A percentile compares a stretch with the other conserved stretches of the same genome.
Conservation (phyloP, 2,888 invertebrate species). For the Aphodius granarius region DNA sequence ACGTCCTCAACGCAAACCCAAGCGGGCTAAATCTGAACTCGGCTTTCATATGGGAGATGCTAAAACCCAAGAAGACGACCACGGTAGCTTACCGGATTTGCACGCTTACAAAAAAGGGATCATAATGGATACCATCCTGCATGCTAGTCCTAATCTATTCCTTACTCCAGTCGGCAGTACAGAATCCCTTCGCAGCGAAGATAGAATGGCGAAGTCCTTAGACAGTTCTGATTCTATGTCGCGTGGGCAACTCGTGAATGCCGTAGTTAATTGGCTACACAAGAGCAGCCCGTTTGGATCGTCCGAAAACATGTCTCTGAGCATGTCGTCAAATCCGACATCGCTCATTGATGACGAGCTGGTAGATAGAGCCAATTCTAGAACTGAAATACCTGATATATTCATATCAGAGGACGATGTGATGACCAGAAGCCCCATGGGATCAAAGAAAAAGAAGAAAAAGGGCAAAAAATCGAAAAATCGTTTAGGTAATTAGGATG, state of each 20-base stretch:
- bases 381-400: constrained; percentile 41
- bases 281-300: constrained; percentile 47
- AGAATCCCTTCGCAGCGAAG: constrained; percentile 43
- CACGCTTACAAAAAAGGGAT: constrained; percentile 41
- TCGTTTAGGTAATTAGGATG: constrained; percentile 38
- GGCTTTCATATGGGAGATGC: constrained; percentile 40
- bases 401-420: constrained; percentile 39
- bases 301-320: constrained; percentile 36
- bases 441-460: constrained; percentile 17
- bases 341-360: constrained; percentile 42
- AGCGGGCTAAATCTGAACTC: constrained; percentile 49
- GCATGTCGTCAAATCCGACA: constrained; percentile 33
- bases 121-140: constrained; percentile 45
- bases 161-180: constrained; percentile 41
- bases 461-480: constrained; percentile 22
- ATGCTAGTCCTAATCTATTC: constrained; percentile 46
- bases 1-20: constrained; percentile 40
- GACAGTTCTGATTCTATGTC: constrained; percentile 46
- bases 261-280: constrained; percentile 51
- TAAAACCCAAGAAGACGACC: constrained; percentile 39
- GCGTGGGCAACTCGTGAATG: constrained; percentile 46
- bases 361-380: constrained; percentile 29
- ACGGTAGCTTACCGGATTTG: constrained; percentile 50
- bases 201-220: constrained; percentile 40
- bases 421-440: constrained; percentile 23